Evolutionary conservation across 1,140 invertebrate species (phyloP), one percentile per base, ranked within the genome.

Genomic region (Drosophila navojoa): DNA sequence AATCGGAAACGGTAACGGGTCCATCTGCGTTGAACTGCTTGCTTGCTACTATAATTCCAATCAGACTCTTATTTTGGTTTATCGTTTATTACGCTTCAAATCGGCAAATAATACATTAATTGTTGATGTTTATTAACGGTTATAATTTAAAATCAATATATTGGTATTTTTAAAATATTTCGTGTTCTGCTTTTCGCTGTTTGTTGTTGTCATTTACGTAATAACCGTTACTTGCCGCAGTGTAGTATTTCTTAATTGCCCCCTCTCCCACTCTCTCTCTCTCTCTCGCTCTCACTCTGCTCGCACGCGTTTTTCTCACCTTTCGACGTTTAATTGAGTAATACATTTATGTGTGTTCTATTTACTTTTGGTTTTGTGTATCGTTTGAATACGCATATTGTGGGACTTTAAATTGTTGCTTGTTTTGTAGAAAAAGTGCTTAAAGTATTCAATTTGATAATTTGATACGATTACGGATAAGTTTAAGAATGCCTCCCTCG

Each of bases 101-200:
- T 15, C 16, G 81, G 81, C 69, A 82, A 84, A 61, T 80, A 84
- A 77, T 85, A 85, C 81, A 84, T 74, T 61, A 76, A 75, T 60
- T 68, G 52, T 69, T 69, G 40, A 35, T 35, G 53, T 53, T 52
- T 47, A 40, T 62, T 82, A 57, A 53, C 54, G 74, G 72, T 45
- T 35, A 62, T 47, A 80, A 63, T 67, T 77, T 74, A 71, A 77
- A 77, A 80, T 74, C 44, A 47, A 67, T 52, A 32, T 59, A 62
- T 40, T 44, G 27, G 11, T 55, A 53, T 38, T 32, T 38, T 59
- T 52, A 84, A 71, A 79, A 68, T 50, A 19, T 10, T 58, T 44
- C 25, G 58, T 57, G 11, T 45, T 62, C 45, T 32, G 13, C 42
- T 63, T 9, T 22, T 68, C 27, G 9, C 54, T 27, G 35, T 44